A percentile compares a stretch with the other conserved stretches of the same genome.
Evolutionary conservation across 2,888 invertebrate genomes (phyloP).

Genomic region (Aspidapion aeneum): DNA sequence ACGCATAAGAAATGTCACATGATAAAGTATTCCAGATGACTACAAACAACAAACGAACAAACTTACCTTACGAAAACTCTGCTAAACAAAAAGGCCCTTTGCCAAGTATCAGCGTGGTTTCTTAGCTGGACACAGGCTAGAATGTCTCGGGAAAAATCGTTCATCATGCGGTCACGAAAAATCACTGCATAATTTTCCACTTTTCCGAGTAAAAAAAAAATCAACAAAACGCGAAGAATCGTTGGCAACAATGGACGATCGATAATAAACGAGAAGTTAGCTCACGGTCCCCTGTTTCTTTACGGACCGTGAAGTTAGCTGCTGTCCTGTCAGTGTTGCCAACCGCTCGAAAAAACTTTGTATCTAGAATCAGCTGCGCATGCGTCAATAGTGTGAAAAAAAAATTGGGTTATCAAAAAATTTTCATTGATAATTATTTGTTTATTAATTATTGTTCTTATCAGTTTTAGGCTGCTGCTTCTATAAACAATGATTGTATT

Average conservation of each 20-base stretch:
- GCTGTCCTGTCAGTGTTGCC: background rate
- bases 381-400: too few relatives aligned
- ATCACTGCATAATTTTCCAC: background rate
- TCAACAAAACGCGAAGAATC: background rate
- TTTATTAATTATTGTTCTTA: too few relatives aligned
- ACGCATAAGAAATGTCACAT: too few relatives aligned
- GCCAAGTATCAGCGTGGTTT: conserved; percentile 48
- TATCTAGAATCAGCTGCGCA: too few relatives aligned
- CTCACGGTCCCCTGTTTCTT: too few relatives aligned
- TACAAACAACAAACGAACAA: conserved; percentile 1
- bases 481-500: too few relatives aligned
- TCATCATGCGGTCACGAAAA: conserved; percentile 40
- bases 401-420: too few relatives aligned
- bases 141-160: conserved; percentile 60
- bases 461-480: too few relatives aligned
- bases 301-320: too few relatives aligned
- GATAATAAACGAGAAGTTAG: background rate
- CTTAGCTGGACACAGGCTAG: conserved; percentile 61
- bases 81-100: conserved; percentile 65
- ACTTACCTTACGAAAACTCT: conserved; percentile 65
- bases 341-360: too few relatives aligned
- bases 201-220: background rate
- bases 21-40: too few relatives aligned
- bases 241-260: background rate
- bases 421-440: too few relatives aligned